Evolutionary conservation across 2,113 vertebrate species (phyloP).

Genomic region (Ptilonorhynchus violaceus): DNA sequence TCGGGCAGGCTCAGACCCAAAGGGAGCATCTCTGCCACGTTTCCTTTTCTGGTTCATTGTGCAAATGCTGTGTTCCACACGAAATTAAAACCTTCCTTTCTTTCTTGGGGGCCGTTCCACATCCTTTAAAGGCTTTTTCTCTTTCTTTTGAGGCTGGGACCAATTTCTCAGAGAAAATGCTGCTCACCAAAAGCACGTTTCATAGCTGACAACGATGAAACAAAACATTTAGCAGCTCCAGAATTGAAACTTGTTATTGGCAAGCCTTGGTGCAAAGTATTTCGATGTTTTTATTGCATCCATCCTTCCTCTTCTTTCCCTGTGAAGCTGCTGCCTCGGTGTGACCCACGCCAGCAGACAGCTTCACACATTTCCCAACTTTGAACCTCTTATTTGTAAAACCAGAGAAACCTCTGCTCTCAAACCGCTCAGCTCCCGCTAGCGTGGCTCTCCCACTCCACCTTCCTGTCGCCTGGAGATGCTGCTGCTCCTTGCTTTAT

Average conservation of each 20-base stretch:
- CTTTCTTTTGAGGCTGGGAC: not conserved
- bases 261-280: not conserved
- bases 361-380: not conserved
- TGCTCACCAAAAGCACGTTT: not conserved
- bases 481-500: not conserved
- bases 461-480: slow-evolving; percentile 7
- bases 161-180: not conserved
- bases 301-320: not conserved
- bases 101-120: not conserved
- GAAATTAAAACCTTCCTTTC: slow-evolving; percentile 6
- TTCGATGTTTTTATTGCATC: not conserved
- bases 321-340: not conserved
- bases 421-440: accelerated
- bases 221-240: not conserved
- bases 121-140: not conserved
- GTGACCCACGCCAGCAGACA: not conserved
- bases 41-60: not conserved
- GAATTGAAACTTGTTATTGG: not conserved
- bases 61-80: not conserved
- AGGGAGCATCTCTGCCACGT: not conserved
- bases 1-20: not conserved
- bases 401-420: not conserved
- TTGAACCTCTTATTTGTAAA: not conserved
- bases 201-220: not conserved
- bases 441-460: slow-evolving; percentile 47